Conservation (phyloP, 2,888 invertebrate species). For the Phengaris arion region DNA sequence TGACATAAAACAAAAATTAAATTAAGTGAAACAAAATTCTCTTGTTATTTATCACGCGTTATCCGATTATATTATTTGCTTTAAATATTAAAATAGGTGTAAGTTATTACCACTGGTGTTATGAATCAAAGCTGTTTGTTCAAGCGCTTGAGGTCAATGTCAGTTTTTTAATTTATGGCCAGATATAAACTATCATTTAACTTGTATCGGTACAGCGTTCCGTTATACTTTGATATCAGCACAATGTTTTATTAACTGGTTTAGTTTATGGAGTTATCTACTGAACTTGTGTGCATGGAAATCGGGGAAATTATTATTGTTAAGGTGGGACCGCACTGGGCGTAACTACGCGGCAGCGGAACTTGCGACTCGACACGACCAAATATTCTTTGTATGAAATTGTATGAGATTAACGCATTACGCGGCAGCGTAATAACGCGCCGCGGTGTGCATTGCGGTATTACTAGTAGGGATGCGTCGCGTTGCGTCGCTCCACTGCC, state of each 20-base stretch:
- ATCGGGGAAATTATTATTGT: background rate
- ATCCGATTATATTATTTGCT: slow-evolving; percentile 23
- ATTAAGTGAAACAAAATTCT: slow-evolving; percentile 1
- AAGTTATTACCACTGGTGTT: slow-evolving; percentile 20
- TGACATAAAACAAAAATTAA: background rate
- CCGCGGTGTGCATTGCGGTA: no score
- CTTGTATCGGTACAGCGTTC: slow-evolving; percentile 3
- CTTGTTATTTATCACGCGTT: slow-evolving; percentile 4
- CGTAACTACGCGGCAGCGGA: no score
- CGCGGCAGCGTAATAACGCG: no score
- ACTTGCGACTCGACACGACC: no score
- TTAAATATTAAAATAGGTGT: slow-evolving; percentile 24
- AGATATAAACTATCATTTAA: slow-evolving; percentile 25
- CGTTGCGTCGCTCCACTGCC: no score
- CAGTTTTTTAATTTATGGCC: slow-evolving; percentile 21
- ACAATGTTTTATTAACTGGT: background rate
- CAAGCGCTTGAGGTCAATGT: slow-evolving; percentile 23
- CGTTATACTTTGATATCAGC: slow-evolving; percentile 14
- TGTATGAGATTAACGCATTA: no score
- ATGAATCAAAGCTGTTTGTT: slow-evolving; percentile 15
- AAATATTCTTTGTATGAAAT: no score
- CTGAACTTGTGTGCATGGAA: no score
- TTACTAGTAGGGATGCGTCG: no score
- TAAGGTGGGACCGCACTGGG: no score
- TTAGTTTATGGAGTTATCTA: background rate